Evolutionary conservation across 2,888 invertebrate species (phyloP).

Genomic region (Drosophila maculinotata): DNA sequence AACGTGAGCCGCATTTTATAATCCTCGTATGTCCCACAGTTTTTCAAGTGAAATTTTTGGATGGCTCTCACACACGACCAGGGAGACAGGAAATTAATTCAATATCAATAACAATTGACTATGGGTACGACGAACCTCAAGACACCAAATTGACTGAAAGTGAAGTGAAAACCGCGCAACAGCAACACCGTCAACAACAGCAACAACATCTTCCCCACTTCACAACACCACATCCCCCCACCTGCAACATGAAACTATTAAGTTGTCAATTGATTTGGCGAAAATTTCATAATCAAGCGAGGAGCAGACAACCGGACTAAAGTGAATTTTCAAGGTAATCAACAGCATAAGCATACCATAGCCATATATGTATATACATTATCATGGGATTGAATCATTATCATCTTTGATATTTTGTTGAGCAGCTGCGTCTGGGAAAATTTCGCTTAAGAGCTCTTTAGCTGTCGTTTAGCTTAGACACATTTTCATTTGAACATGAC

Average conservation of each 20-base stretch:
- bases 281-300: slow-evolving; percentile 49
- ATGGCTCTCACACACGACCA: not conserved
- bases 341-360: slow-evolving; percentile 7
- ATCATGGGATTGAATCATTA: slow-evolving; percentile 21
- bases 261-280: slow-evolving; percentile 51
- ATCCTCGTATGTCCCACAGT: slow-evolving; percentile 13
- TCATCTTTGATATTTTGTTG: not conserved
- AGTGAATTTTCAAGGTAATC: slow-evolving; percentile 46
- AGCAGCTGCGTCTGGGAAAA: slow-evolving; percentile 9
- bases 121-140: slow-evolving; percentile 44
- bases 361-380: slow-evolving; percentile 13
- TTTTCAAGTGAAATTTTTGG: slow-evolving; percentile 36
- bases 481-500: slow-evolving; percentile 29
- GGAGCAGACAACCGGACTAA: slow-evolving; percentile 14
- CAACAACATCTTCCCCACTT: not conserved
- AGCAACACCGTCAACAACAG: slow-evolving; percentile 6
- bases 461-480: slow-evolving; percentile 3
- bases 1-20: slow-evolving; percentile 63
- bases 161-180: slow-evolving; percentile 47
- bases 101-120: slow-evolving; percentile 56
- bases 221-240: slow-evolving; percentile 8
- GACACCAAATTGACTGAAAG: slow-evolving; percentile 40
- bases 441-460: slow-evolving; percentile 16
- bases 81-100: slow-evolving; percentile 69
- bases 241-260: slow-evolving; percentile 34